phyloP scores from a whole-genome alignment of 2,113 vertebrate genomes.

The Zingel zingel region DNA sequence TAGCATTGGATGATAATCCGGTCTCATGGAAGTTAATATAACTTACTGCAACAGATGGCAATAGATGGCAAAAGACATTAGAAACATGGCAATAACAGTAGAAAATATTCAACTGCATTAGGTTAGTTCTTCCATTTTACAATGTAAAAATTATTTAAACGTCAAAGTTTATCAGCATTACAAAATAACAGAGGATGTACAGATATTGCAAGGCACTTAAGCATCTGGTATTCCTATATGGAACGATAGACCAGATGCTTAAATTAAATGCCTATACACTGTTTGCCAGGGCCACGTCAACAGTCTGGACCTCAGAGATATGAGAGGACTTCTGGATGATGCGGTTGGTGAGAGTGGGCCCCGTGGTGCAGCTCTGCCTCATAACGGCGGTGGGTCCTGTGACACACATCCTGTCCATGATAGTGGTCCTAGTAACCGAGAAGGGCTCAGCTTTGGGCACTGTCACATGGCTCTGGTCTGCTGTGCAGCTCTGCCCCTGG shows the following conservation, averaged over 20 bases:
- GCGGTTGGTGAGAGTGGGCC: conserved; percentile 85
- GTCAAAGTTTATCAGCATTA: conserved; percentile 48
- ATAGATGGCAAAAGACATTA: conserved; percentile 33
- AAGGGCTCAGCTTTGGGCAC: conserved; percentile 23
- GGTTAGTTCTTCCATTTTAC: conserved; percentile 59
- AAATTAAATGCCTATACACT: conserved; percentile 46
- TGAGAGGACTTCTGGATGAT: conserved; percentile 99
- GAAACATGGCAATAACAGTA: conserved; percentile 46
- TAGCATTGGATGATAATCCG: conserved; percentile 82
- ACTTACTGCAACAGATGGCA: conserved; percentile 69
- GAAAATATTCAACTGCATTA: conserved; percentile 29
- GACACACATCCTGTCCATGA: conserved; percentile 38
- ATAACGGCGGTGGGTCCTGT: conserved; percentile 10
- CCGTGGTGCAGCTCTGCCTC: conserved; percentile 52
- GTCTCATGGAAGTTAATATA: conserved; percentile 80
- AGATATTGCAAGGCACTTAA: conserved; percentile 48
- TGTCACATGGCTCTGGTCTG: not conserved
- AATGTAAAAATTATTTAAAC: conserved; percentile 42
- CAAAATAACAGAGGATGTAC: conserved; percentile 53
- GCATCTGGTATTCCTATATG: conserved; percentile 47
- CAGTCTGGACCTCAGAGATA: conserved; percentile 98
- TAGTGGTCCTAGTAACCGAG: conserved; percentile 81
- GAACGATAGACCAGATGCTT: conserved; percentile 23
- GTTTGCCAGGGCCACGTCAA: conserved; percentile 90
- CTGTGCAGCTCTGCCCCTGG: conserved; percentile 88